phyloP scores from a whole-genome alignment of 1,140 invertebrate genomes.

The Batillaria attramentaria region DNA sequence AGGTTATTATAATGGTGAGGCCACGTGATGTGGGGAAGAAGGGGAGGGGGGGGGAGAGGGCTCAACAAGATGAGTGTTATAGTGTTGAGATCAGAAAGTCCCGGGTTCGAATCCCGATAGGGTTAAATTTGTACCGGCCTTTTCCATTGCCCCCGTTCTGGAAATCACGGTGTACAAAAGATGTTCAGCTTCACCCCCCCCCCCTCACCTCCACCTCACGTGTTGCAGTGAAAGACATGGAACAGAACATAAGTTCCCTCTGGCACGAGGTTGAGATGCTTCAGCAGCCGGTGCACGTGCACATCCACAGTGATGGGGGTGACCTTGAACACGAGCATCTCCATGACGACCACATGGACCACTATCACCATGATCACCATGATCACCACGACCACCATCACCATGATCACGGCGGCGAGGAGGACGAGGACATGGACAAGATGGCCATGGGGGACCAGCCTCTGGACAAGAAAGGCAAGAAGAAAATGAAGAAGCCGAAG shows the following conservation, averaged over 20 bases:
- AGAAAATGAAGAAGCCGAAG: too few species aligned
- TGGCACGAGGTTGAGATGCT: constrained; percentile 25
- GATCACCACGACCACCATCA: neutral
- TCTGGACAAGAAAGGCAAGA: neutral
- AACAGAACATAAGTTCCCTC: constrained; percentile 18
- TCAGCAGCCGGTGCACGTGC: constrained; percentile 25
- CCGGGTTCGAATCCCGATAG: too few species aligned
- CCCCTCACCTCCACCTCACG: too few species aligned
- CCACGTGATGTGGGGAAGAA: too few species aligned
- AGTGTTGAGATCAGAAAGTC: too few species aligned
- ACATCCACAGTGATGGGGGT: constrained; percentile 25
- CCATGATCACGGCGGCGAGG: neutral
- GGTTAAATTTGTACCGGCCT: too few species aligned
- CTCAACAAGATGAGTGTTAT: too few species aligned
- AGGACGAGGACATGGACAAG: neutral
- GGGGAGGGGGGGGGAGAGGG: too few species aligned
- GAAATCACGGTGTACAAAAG: too few species aligned
- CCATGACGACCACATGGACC: neutral
- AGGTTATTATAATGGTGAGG: too few species aligned
- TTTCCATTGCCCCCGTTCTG: too few species aligned
- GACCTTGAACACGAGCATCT: neutral
- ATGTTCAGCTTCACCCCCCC: too few species aligned
- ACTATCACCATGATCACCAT: constrained; percentile 1
- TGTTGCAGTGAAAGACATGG: constrained; percentile 14
- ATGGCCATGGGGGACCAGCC: neutral